Evolutionary conservation across 2,797 vertebrate genomes (phyloP), one percentile per base, ranked within the genome.

Genomic region (Lutjanus argentimaculatus): DNA sequence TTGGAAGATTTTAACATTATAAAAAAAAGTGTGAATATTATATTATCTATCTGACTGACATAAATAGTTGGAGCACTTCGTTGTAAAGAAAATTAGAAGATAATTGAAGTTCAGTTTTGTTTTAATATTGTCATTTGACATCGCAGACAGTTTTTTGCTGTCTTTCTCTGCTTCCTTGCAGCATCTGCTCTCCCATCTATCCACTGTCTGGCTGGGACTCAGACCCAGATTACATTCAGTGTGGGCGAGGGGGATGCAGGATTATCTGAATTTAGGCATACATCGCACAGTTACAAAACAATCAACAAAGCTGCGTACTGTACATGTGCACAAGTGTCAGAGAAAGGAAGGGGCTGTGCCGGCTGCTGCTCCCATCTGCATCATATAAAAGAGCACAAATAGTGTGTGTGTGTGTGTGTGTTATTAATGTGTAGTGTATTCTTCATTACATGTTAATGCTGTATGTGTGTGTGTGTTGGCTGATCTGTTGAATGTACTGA

Each of bases 241-340:
- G 52, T 4, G 25, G 25, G 80, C 45, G 21, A 85, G 81, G 73
- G 84, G 78, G 84, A 83, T 68, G 58, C 66, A 56, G 89, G 91
- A 91, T 93, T 91, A 91, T 81, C 51, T 70, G 84, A 91, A 84
- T 90, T 81, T 85, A 74, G 84, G 67, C 73, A 88, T 86, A 85
- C 72, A 83, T 89, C 68, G 72, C 72, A 68, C 68, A 74, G 63
- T 75, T 43, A 49, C 49, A 56, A 61, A 84, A 86, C 73, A 82
- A 81, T 80, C 55, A 83, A 72, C 80, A 74, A 74, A 76, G 75
- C 75, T 55, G 12, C 61, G 45, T 56, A 68, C 72, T 88, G 65
- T 86, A 78, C 56, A 43, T 78, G 77, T 79, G 70, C 42, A 22
- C 11, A 11, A 16, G 22, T 52, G 56, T 71, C 49, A 72, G 46